Base-by-base conservation (phyloP, 2,888 invertebrate species). In the Syritta pipiens region DNA sequence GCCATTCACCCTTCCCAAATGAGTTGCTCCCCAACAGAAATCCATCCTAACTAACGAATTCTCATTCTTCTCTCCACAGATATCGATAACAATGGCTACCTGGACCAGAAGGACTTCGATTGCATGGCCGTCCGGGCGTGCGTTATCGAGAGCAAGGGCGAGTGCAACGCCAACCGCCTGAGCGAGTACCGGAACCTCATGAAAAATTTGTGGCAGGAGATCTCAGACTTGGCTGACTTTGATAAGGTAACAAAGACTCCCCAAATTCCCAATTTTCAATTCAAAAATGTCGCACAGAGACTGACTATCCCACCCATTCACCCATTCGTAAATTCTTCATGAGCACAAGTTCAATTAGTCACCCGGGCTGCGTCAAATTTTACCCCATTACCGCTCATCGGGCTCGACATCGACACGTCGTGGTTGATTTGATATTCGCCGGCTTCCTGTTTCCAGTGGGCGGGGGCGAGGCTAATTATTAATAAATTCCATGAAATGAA, bases 161-260 rank as follows among this genome's bases (percentile, higher is more conserved):
- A 94, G 85, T 95, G 94, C 89, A 94, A 92, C 85, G 88, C 91
- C 60, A 90, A 91, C 2, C 91, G 93, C 17, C 91, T 95, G 71
- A 93, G 93, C 85, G 94, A 94, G 87, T 94, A 95, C 89, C 93
- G 94, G 87, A 94, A 95, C 87, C 91, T 95, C 82, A 95, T 95
- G 95, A 89, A 92, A 60, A 94, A 94, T 83, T 90, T 95, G 17
- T 96, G 95, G 95, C 94, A 95, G 85, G 95, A 96, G 90, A 94
- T 96, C 83, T 93, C 95, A 0, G 94, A 95, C 84, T 90, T 96
- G 82, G 95, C 95, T 28, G 95, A 96, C 90, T 95, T 95, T 89
- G 94, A 96, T 89, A 95, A 95, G 93, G 95, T 85, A 81, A 51
- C 32, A n/a, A n/a, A n/a, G n/a, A n/a, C n/a, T 12, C 1, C 10